Evolutionary conservation across 2,113 vertebrate genomes (phyloP).

Genomic region (Phrynocephalus versicolor): DNA sequence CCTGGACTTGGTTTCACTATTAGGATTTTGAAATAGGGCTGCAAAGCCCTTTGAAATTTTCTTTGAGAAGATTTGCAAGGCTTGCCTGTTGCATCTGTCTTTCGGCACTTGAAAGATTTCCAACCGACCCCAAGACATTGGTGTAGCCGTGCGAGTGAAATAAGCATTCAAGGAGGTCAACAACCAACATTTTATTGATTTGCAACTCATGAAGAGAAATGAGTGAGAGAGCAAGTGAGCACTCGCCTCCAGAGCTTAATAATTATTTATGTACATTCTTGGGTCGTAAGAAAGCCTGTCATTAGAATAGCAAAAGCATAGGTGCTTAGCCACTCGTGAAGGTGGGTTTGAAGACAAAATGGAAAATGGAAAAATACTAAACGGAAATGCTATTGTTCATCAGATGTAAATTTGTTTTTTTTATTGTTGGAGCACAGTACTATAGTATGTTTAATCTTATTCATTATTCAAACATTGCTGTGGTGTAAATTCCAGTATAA

Average conservation of each 20-base stretch:
- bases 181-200: slow-evolving; percentile 72
- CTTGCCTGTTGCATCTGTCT: slow-evolving; percentile 5
- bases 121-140: slow-evolving; percentile 52
- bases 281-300: slow-evolving; percentile 81
- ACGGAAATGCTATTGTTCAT: slow-evolving; percentile 45
- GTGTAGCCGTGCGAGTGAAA: slow-evolving; percentile 60
- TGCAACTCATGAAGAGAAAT: slow-evolving; percentile 54
- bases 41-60: too few species aligned
- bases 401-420: slow-evolving; percentile 40
- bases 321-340: slow-evolving; percentile 76
- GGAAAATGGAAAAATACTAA: slow-evolving; percentile 81
- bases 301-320: slow-evolving; percentile 81
- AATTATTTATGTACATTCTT: slow-evolving; percentile 79
- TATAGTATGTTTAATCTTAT: not conserved
- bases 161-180: slow-evolving; percentile 78
- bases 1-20: not conserved
- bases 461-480: not conserved
- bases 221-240: too few species aligned
- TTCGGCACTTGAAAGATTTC: slow-evolving; percentile 58
- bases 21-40: not conserved
- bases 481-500: too few species aligned
- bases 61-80: not conserved
- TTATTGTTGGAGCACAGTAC: not conserved
- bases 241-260: slow-evolving; percentile 75
- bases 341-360: slow-evolving; percentile 62